These are phyloP conservation scores for Caprella mutica DNA, from an alignment of 2,888 invertebrate genomes.

Conservation along the genomic window DNA sequence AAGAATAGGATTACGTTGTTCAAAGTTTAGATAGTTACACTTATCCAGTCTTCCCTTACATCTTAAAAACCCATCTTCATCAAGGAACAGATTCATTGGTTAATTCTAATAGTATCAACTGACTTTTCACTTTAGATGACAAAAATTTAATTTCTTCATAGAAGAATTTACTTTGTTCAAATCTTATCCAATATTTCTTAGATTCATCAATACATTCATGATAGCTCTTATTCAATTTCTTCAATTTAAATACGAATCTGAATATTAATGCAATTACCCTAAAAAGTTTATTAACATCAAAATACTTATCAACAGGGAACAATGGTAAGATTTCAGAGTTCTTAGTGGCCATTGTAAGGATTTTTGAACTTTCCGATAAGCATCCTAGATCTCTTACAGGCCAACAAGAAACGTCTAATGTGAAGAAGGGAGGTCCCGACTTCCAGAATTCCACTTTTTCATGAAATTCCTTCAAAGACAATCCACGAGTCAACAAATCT, in stretches of 20 bases:
- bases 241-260: not conserved
- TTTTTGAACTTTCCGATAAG: too few species aligned
- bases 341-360: too few species aligned
- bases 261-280: slow-evolving; percentile 1
- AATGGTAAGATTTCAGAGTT: not conserved
- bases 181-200: not conserved
- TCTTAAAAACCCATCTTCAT: not conserved
- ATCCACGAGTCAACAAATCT: slow-evolving; percentile 6
- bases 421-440: not conserved
- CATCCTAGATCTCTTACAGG: not conserved
- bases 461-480: not conserved
- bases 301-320: not conserved
- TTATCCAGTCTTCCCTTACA: not conserved
- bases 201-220: not conserved
- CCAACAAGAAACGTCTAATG: not conserved
- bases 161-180: not conserved
- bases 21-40: not conserved
- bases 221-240: not conserved
- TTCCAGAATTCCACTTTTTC: not conserved
- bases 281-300: not conserved
- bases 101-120: not conserved
- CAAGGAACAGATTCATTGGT: slow-evolving; percentile 1
- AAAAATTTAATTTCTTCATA: not conserved
- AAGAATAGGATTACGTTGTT: slow-evolving; percentile 2
- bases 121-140: not conserved